Evolutionary conservation across 1,140 invertebrate species (phyloP), one percentile per base, ranked within the genome.

Genomic region (Drosophila micromelanica): DNA sequence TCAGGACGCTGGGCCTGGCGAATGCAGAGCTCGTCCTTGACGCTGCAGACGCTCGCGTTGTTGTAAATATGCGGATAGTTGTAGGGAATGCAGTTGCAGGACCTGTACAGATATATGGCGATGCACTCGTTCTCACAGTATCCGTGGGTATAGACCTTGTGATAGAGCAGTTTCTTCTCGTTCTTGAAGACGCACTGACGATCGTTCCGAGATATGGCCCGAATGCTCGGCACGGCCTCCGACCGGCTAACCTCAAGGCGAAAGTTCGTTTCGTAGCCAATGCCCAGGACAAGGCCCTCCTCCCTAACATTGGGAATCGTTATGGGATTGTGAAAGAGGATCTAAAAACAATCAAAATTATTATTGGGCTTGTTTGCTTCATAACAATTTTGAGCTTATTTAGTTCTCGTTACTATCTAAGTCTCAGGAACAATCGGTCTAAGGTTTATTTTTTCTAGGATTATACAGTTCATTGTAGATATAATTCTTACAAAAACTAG

Each of bases 281-380:
- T 94, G 0, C 94, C 93, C 43, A 96, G 91, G 0, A 95, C 93
- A 37, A 95, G 94, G 1, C 95, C 95, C 54, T 95, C 94, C 76
- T 96, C 95, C 3, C 94, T 94, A n/a, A 96, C 94, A 79, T 95
- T 95, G 2, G 96, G 96, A 0, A 94, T 94, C 89, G 96, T 96
- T 1, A 95, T 94, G 0, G 96, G 95, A 90, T 94, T 96, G 59
- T 96, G 95, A 2, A 96, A 92, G 8, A 95, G 75, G 0, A 92
- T 55, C 89, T 91, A 11, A 3, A 46, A 42, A 30, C 12, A 6
- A 32, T 6, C 8, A 32, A 12, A 42, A 5, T 65, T 65, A 27
- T 2, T 27, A 27, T 27, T 27, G 23, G 2, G 5, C 1, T 1
- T 17, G 17, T 17, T 17, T 17, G 17, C 17, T 17, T 17, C 17